phyloP scores from a whole-genome alignment of 2,888 invertebrate genomes.

The Oxystoma pomonae region DNA sequence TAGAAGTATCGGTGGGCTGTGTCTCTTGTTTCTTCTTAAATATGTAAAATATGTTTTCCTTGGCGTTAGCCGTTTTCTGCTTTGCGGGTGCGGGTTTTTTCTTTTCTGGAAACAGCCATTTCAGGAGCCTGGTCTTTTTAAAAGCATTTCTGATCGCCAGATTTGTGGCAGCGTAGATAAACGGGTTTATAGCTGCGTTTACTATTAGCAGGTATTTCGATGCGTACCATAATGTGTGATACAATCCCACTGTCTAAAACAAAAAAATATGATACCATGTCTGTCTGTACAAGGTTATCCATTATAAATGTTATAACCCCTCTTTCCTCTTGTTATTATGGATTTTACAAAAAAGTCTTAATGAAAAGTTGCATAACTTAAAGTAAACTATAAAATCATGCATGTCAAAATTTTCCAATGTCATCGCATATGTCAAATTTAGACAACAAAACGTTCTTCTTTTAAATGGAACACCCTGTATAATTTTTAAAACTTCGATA shows the following conservation, averaged over 20 bases:
- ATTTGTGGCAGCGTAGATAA: constrained; percentile 74
- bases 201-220: constrained; percentile 67
- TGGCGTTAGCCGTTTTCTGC: not conserved
- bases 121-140: constrained; percentile 44
- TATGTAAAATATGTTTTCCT: not conserved
- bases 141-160: constrained; percentile 66
- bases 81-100: not conserved
- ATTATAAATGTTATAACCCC: too few species aligned
- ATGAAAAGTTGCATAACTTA: too few species aligned
- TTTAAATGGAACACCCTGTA: too few species aligned
- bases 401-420: too few species aligned
- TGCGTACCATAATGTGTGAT: constrained; percentile 60
- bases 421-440: too few species aligned
- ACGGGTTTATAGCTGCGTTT: constrained; percentile 71
- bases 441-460: too few species aligned
- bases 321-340: too few species aligned
- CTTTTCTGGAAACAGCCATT: not conserved
- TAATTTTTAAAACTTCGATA: too few species aligned
- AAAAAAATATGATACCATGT: constrained; percentile 8
- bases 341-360: too few species aligned
- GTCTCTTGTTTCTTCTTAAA: not conserved
- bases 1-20: too few species aligned
- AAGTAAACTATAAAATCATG: too few species aligned
- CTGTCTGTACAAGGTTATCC: too few species aligned
- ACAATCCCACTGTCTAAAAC: constrained; percentile 54